Base-by-base conservation (phyloP, 2,113 vertebrate genomes). In the Gyps fulvus region DNA sequence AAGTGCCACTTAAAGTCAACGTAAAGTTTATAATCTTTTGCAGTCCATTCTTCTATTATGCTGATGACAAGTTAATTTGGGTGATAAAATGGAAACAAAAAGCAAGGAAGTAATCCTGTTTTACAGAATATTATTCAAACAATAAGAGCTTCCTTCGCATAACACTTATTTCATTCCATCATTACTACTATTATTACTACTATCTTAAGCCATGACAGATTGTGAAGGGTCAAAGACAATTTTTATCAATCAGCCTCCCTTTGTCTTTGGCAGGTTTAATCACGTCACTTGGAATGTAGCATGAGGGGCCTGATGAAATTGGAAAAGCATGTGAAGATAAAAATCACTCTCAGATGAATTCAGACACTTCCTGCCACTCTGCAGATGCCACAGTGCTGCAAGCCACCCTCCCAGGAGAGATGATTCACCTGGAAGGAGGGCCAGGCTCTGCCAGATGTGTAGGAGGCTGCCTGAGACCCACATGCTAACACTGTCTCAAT, bases 391-490 rank as follows among this genome's bases (percentile, higher is more conserved):
- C 97, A 97, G 98, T 89, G 98, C 98, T 98, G 97, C 98, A 98
- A 99, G 99, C 98, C 98, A 99, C 99, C 98, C 98, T 99, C 99
- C 98, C 96, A 71, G 98, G 99, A 98, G 99, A 98, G 98, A 98
- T 98, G 99, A 99, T 98, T 99, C 99, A 99, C 99, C 99, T 99
- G 99, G 98, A 99, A 99, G 98, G 98, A 98, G 98, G 98, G 98
- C 99, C 98, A 97, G 99, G 98, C 98, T 77, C 98, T 98, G 99
- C 99, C 99, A 99, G 99, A 99, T 99, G 99, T 99, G 99, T 98
- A 98, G 98, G 99, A 99, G 98, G 98, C 98, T 78, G 98, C 98
- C 97, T 94, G 96, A 98, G 98, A 98, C 98, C 98, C 98, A 97
- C 98, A 98, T 95, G 97, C 98, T 99, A 98, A 99, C 99, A 99